phyloP scores from a whole-genome alignment of 2,888 invertebrate genomes.

The Unio pictorum region DNA sequence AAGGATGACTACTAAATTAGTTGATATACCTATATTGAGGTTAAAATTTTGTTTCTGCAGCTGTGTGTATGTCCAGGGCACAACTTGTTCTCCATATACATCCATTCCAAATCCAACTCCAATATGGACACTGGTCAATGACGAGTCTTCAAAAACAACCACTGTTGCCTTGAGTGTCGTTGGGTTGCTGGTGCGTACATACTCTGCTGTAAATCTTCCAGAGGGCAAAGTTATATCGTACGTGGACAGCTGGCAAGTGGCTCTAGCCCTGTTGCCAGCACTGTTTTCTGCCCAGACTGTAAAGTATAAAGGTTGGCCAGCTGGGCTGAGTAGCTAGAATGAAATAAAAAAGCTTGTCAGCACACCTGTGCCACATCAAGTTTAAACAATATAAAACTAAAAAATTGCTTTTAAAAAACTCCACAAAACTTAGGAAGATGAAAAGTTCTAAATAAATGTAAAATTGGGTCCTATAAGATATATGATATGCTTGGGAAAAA shows the following conservation, averaged over 20 bases:
- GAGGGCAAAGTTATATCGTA: constrained; percentile 46
- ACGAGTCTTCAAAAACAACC: constrained; percentile 42
- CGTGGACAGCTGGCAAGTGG: constrained; percentile 35
- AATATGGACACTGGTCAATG: constrained; percentile 6
- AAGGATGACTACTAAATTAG: too few species aligned
- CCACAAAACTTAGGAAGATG: too few species aligned
- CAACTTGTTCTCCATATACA: constrained; percentile 26
- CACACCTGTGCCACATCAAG: too few species aligned
- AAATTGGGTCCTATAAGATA: too few species aligned
- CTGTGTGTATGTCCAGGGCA: constrained; percentile 9
- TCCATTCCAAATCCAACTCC: constrained; percentile 22
- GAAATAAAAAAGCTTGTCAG: neutral
- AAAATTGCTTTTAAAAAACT: too few species aligned
- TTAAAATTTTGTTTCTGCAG: neutral
- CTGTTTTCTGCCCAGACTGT: constrained; percentile 45
- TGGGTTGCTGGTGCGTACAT: constrained; percentile 40
- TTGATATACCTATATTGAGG: too few species aligned
- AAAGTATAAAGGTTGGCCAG: constrained; percentile 41
- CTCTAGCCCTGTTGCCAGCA: constrained; percentile 28
- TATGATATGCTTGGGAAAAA: too few species aligned
- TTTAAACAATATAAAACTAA: too few species aligned
- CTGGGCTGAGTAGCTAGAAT: constrained; percentile 2
- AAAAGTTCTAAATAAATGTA: too few species aligned
- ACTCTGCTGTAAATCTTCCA: constrained; percentile 37
- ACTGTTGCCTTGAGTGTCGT: constrained; percentile 27